Base-by-base conservation (phyloP, 1,140 invertebrate species). In the Micrasema minimum region DNA sequence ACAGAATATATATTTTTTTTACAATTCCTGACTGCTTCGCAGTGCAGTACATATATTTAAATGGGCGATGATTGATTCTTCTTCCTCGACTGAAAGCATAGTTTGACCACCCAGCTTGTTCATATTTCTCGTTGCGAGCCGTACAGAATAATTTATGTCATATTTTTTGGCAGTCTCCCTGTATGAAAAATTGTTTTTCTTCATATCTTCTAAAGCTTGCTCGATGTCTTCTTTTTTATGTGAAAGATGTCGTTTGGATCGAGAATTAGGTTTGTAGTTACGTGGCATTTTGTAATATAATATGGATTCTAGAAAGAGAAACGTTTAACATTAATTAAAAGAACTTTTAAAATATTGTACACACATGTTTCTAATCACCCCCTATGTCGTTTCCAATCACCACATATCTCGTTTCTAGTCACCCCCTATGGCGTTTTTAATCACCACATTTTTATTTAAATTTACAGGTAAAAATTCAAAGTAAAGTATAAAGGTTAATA, bases 211-310 rank as follows among this genome's bases (percentile, higher is more conserved):
- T 43, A 43, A n/a, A 43, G 10, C 10, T 11, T 43, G 41, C 14
- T 43, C 41, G 10, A 43, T 43, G 10, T 43, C 41, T 43, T 43
- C 41, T 43, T 43, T 43, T 43, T 43, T 43, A 43, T 43, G 41
- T n/a, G 11, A 43, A 43, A 43, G 3, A 43, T 43, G 41, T 11
- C 41, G 3, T 16, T 11, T 43, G 41, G 41, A 43, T 43, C 41
- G 41, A 43, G 41, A 11, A 16, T 43, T 12, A 43, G 41, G 41
- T 43, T 43, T 43, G 41, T 43, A 43, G 41, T 43, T 43, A 43
- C 41, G 41, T 43, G 41, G 41, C 41, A 43, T 43, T 16, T 43
- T 43, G 14, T 43, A 43, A 16, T 43, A 16, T 43, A 43, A 43
- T 31, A 31, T 43, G 41, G 41, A 16, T 43, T 43, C 10, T 43